Evolutionary conservation across 2,888 invertebrate genomes (phyloP).

Genomic region (Aethes cnicana): DNA sequence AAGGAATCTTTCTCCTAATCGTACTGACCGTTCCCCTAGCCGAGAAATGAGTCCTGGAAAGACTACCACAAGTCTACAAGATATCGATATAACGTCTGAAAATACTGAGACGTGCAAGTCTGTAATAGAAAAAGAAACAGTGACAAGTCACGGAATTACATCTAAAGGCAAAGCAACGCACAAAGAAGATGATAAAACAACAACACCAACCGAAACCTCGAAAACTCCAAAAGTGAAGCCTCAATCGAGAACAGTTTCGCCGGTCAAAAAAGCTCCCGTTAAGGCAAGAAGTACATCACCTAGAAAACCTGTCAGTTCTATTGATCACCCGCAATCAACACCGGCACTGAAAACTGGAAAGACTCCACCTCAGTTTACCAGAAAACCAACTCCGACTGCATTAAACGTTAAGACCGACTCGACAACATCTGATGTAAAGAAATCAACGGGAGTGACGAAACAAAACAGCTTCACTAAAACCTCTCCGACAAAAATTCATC

Average conservation of each 20-base stretch:
- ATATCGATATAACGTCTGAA: constrained; percentile 49
- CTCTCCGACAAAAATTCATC: constrained; percentile 41
- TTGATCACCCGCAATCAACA: constrained; percentile 65
- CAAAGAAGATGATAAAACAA: constrained; percentile 12
- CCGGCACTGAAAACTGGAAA: constrained; percentile 62
- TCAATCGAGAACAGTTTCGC: constrained; percentile 60
- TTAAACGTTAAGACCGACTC: constrained; percentile 59
- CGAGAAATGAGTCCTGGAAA: constrained; percentile 56
- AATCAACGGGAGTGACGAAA: constrained; percentile 51
- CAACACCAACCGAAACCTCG: no score
- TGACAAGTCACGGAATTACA: constrained; percentile 30
- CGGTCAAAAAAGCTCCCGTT: constrained; percentile 57
- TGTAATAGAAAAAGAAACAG: constrained; percentile 29
- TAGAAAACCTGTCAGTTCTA: constrained; percentile 54
- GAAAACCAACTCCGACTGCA: constrained; percentile 56
- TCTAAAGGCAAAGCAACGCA: constrained; percentile 34
- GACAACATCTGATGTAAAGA: constrained; percentile 52
- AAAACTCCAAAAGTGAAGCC: constrained; percentile 51
- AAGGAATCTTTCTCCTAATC: constrained; percentile 67
- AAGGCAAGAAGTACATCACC: constrained; percentile 68
- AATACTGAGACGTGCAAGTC: constrained; percentile 33
- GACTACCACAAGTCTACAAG: constrained; percentile 53
- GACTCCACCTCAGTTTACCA: constrained; percentile 47
- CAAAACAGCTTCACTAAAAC: constrained; percentile 54
- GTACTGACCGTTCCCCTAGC: constrained; percentile 55